Base-by-base conservation (phyloP, 2,113 vertebrate genomes). In the Alectura lathami region DNA sequence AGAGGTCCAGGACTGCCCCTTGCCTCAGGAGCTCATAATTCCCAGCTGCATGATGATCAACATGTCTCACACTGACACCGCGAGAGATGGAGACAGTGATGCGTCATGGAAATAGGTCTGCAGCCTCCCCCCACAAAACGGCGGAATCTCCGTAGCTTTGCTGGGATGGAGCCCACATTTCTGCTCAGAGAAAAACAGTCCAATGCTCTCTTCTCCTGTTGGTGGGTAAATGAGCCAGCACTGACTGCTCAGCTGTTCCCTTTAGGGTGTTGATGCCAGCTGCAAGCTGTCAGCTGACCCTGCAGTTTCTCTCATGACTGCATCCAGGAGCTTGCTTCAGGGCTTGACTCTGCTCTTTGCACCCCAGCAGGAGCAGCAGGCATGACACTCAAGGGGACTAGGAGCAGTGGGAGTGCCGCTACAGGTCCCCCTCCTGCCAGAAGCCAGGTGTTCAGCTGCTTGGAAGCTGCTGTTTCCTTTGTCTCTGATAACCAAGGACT, bases 111-210 rank as follows among this genome's bases (percentile, higher is more conserved):
- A 64, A 85, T 2, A 53, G 17, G 8, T 9, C 38, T 34, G 63
- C 23, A 15, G 5, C n/a, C 8, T 11, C 2, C 2, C 13, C 15
- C 26, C 18, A 5, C 6, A 7, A 30, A 81, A 60, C 2, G 5
- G 12, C 32, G 5, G 18, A 32, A 13, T 56, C 27, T 79, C 62
- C 59, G 57, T 30, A n/a, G 51, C 30, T 83, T 34, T 76, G n/a
- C 57, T 75, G 63, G 56, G 18, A 15, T 8, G 24, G 74, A 87
- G 48, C 30, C 48, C 27, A 43, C 53, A 51, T 78, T 86, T 63
- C 81, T 82, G 42, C 48, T 38, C 23, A 14, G 51, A 9, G 17
- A 24, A 17, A 62, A 81, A 53, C 42, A 21, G 6, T 5, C 5
- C 69, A 21, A 17, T 20, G 69, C 36, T 67, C 47, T 72, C 51